Evolutionary conservation across 2,797 vertebrate genomes (phyloP).

Genomic region (Enteromius anoplus): DNA sequence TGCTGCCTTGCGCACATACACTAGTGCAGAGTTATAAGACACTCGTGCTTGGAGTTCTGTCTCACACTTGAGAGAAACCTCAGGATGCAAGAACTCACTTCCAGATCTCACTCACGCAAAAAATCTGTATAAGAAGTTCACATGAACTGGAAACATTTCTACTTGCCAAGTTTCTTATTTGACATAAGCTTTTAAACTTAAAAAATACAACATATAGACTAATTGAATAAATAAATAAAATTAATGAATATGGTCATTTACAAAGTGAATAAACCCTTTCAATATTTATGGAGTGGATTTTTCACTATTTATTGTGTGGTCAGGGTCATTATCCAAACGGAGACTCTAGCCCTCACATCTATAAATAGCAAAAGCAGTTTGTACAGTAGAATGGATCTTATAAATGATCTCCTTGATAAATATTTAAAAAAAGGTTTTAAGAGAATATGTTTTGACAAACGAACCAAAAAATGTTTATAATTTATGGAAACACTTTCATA

Average conservation of each 20-base stretch:
- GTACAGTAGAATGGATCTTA: too few species aligned
- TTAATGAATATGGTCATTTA: background rate
- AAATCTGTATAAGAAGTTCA: background rate
- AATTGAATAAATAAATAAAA: background rate
- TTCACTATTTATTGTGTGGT: background rate
- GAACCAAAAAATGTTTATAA: too few species aligned
- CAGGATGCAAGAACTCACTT: slow-evolving; percentile 1
- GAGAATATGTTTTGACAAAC: too few species aligned
- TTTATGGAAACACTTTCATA: background rate
- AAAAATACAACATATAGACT: background rate
- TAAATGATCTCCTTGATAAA: too few species aligned
- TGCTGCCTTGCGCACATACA: slow-evolving; percentile 53
- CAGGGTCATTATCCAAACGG: background rate
- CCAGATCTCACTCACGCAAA: background rate
- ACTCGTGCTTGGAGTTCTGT: background rate
- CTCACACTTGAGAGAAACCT: slow-evolving; percentile 34
- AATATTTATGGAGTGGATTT: background rate
- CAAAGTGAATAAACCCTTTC: background rate
- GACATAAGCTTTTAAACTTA: background rate
- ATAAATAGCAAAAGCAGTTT: too few species aligned
- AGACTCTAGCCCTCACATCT: too few species aligned
- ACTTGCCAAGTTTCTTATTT: background rate
- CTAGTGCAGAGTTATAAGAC: slow-evolving; percentile 20
- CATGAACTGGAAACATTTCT: background rate
- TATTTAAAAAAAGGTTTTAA: too few species aligned